Percentiles rank a stretch among this genome's conserved stretches.
phyloP scores from a whole-genome alignment of 1,140 invertebrate genomes.

The Danaus melanippus region DNA sequence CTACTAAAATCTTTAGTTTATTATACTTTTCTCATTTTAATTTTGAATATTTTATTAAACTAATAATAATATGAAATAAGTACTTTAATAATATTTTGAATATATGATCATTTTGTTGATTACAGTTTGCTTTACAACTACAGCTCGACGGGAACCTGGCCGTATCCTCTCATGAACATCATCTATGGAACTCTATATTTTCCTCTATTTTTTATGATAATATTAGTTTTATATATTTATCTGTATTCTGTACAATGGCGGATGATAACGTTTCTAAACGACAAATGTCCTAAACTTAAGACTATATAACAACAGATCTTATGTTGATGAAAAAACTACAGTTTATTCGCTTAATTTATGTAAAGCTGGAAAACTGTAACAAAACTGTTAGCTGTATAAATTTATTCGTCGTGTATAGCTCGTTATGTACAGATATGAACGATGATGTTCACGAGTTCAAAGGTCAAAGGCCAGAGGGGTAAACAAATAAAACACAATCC shows the following conservation, averaged over 20 bases:
- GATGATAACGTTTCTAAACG: constrained; percentile 8
- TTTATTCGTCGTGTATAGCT: not conserved
- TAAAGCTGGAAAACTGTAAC: not conserved
- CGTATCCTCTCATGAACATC: constrained; percentile 31
- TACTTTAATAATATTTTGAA: too few species aligned
- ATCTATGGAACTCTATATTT: constrained; percentile 37
- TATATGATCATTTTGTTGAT: constrained; percentile 16
- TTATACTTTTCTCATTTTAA: not conserved
- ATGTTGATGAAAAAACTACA: not conserved
- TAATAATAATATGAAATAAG: too few species aligned
- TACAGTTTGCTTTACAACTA: constrained; percentile 37
- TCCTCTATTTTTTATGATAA: constrained; percentile 12
- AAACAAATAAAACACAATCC: constrained; percentile 52
- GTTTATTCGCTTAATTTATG: not conserved
- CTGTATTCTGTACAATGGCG: constrained; percentile 31
- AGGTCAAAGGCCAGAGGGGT: constrained; percentile 1
- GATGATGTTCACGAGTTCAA: not conserved
- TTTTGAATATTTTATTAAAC: too few species aligned
- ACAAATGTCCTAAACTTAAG: constrained; percentile 1
- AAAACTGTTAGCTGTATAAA: not conserved
- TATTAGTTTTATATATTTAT: not conserved
- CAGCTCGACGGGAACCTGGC: constrained; percentile 25
- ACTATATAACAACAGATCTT: not conserved
- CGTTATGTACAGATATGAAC: not conserved
- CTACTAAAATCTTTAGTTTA: not conserved